A percentile compares a stretch with the other conserved stretches of the same genome.
These are phyloP conservation scores for Scolopax mira DNA, from an alignment of 2,113 vertebrate species.

Conservation along the genomic window DNA sequence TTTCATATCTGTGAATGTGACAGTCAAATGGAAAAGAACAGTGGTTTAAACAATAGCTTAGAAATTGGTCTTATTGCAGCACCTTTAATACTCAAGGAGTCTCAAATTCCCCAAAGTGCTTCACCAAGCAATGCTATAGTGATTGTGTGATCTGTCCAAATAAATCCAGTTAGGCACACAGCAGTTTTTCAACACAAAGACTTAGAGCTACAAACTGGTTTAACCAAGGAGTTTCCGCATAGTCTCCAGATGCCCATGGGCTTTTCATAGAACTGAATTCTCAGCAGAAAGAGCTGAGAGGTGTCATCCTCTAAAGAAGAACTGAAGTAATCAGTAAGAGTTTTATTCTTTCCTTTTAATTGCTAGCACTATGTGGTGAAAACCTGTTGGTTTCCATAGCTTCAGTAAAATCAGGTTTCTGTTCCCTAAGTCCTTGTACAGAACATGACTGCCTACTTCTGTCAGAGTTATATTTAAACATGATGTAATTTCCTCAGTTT, in stretches of 20 bases:
- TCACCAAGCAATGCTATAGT: background rate
- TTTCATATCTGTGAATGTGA: background rate
- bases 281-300: background rate
- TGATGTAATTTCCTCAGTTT: background rate
- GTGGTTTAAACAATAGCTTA: background rate
- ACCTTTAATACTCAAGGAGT: background rate
- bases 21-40: background rate
- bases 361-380: background rate
- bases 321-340: background rate
- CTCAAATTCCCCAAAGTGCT: constrained; percentile 15
- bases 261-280: background rate
- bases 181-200: background rate
- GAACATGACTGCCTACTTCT: background rate
- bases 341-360: background rate
- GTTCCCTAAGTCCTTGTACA: background rate
- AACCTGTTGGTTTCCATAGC: background rate
- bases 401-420: background rate
- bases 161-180: background rate
- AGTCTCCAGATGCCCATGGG: background rate
- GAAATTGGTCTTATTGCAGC: background rate
- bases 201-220: background rate
- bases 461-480: background rate
- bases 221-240: background rate
- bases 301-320: background rate
- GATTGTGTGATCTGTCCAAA: background rate